A percentile compares a stretch with the other conserved stretches of the same genome.
Conservation (phyloP, 2,797 vertebrate species). For the Sparus aurata region DNA sequence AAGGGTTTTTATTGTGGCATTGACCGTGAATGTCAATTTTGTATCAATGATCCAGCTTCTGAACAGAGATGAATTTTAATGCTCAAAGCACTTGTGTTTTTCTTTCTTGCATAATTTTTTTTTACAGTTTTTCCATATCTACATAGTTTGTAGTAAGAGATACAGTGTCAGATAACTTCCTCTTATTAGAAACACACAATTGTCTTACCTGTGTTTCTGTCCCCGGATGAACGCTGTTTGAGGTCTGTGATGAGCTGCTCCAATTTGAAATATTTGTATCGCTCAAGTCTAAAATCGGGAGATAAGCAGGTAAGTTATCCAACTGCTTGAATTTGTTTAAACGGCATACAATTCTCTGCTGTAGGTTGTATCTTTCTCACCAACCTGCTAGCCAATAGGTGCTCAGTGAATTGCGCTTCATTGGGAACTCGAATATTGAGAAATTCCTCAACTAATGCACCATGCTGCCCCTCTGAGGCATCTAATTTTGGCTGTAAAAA, state of each 20-base stretch:
- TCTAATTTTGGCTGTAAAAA: slow-evolving; percentile 58
- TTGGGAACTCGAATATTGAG: slow-evolving; percentile 79
- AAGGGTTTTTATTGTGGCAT: background rate
- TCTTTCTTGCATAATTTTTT: background rate
- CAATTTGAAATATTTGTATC: slow-evolving; percentile 84
- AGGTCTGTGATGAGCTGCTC: slow-evolving; percentile 80
- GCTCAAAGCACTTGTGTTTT: background rate
- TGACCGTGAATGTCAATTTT: background rate
- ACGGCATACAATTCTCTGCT: background rate
- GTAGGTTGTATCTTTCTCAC: slow-evolving; percentile 38
- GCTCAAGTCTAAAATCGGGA: slow-evolving; percentile 79
- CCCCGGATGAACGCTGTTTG: slow-evolving; percentile 58
- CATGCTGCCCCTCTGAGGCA: slow-evolving; percentile 37
- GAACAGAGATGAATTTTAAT: background rate
- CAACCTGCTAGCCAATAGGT: slow-evolving; percentile 81
- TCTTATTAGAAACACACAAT: background rate
- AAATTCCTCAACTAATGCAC: slow-evolving; percentile 80
- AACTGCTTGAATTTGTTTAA: background rate
- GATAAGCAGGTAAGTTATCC: slow-evolving; percentile 4
- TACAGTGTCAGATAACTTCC: background rate
- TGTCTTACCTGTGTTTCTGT: slow-evolving; percentile 60
- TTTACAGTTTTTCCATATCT: background rate
- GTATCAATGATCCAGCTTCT: background rate
- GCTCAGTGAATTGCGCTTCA: slow-evolving; percentile 74
- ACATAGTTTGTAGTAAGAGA: background rate